A percentile compares a stretch with the other conserved stretches of the same genome.
phyloP scores from a whole-genome alignment of 2,113 vertebrate genomes.

The Neodontobutis hainanensis region DNA sequence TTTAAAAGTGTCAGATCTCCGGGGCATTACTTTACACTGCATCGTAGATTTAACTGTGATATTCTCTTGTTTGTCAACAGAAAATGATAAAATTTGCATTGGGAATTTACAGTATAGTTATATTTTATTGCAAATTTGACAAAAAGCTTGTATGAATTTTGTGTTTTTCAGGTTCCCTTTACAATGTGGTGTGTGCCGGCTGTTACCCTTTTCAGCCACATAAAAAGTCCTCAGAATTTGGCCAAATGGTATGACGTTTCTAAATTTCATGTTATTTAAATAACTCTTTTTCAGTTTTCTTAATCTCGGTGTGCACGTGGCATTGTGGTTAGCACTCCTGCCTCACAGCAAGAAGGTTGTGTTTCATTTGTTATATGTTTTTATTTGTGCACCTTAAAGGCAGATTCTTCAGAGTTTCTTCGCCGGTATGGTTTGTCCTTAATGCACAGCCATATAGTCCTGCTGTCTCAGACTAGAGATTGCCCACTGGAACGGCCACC shows the following conservation, averaged over 20 bases:
- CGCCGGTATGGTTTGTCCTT: slow-evolving; percentile 85
- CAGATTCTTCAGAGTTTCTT: slow-evolving; percentile 84
- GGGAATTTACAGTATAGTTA: not conserved
- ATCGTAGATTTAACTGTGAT: not conserved
- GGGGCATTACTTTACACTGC: not conserved
- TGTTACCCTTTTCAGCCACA: slow-evolving; percentile 80
- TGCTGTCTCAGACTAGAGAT: slow-evolving; percentile 84
- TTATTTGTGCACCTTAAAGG: slow-evolving; percentile 67
- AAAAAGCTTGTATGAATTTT: not conserved
- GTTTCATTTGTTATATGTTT: slow-evolving; percentile 28
- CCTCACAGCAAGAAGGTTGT: not conserved
- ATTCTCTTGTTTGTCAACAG: not conserved
- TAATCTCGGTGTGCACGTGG: not conserved
- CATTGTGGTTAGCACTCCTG: not conserved
- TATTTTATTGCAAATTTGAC: not conserved
- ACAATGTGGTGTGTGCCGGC: slow-evolving; percentile 81
- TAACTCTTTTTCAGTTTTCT: not conserved
- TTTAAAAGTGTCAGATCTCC: not conserved
- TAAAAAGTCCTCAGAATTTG: slow-evolving; percentile 78
- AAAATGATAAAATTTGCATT: not conserved
- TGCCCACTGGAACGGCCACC: slow-evolving; percentile 79
- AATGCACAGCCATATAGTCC: slow-evolving; percentile 82
- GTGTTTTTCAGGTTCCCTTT: slow-evolving; percentile 53
- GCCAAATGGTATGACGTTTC: slow-evolving; percentile 80
- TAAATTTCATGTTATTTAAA: not conserved